phyloP scores from a whole-genome alignment of 1,140 invertebrate species.

The Drosophila lacteicornis region DNA sequence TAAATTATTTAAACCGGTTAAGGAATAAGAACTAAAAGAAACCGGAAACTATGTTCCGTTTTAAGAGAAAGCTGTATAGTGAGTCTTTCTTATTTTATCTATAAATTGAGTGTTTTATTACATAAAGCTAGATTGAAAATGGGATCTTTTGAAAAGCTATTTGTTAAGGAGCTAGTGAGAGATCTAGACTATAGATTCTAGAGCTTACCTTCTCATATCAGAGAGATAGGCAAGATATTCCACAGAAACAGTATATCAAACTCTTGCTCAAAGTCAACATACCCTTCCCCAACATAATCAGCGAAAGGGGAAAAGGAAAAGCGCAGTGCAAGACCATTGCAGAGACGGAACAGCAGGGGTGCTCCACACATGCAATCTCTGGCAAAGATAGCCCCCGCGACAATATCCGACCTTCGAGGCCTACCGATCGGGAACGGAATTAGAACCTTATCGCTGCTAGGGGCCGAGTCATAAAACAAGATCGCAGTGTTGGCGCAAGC shows the following conservation, averaged over 20 bases:
- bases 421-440: slow-evolving; percentile 29
- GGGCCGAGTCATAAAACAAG: slow-evolving; percentile 19
- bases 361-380: slow-evolving; percentile 38
- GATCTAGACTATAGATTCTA: too few relatives aligned
- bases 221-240: too few relatives aligned
- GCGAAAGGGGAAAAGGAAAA: slow-evolving; percentile 39
- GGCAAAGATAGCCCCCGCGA: slow-evolving; percentile 15
- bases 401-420: slow-evolving; percentile 34
- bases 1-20: background rate
- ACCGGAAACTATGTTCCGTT: too few relatives aligned
- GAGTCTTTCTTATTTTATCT: background rate
- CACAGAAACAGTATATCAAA: background rate
- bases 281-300: slow-evolving; percentile 5
- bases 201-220: too few relatives aligned
- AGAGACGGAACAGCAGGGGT: slow-evolving; percentile 7
- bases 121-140: background rate
- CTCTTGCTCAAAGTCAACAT: background rate
- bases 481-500: slow-evolving; percentile 19
- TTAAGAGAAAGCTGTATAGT: background rate
- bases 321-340: slow-evolving; percentile 19
- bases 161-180: too few relatives aligned
- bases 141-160: too few relatives aligned
- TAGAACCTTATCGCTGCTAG: slow-evolving; percentile 47
- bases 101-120: background rate
- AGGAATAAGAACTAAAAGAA: background rate